Conservation (phyloP, 2,888 invertebrate genomes). For the Archaeoteleia sp. region DNA sequence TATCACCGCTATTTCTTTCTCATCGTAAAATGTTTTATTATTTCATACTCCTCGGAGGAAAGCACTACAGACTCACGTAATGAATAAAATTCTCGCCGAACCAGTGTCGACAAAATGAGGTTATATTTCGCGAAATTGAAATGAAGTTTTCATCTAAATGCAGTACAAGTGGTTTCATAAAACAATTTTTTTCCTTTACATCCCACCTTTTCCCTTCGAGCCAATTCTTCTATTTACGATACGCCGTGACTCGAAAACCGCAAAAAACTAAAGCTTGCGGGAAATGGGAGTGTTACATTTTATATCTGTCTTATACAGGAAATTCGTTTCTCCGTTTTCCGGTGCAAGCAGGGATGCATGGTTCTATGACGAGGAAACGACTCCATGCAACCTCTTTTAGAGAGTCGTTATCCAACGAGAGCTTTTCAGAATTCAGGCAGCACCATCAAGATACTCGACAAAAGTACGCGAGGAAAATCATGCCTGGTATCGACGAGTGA, state of each 20-base stretch:
- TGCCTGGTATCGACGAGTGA: slow-evolving; percentile 39
- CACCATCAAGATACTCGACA: slow-evolving; percentile 41
- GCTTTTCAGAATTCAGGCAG: slow-evolving; percentile 58
- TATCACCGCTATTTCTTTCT: too few species aligned
- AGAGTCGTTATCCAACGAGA: slow-evolving; percentile 64
- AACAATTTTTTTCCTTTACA: slow-evolving; percentile 11
- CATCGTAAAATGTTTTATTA: too few species aligned
- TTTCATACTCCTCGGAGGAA: too few species aligned
- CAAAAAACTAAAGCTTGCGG: slow-evolving; percentile 39
- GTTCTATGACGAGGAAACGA: slow-evolving; percentile 55
- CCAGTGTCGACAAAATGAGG: too few species aligned
- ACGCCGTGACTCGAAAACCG: slow-evolving; percentile 39
- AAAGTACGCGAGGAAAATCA: slow-evolving; percentile 43
- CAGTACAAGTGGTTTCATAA: slow-evolving; percentile 4
- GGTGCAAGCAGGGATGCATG: slow-evolving; percentile 58
- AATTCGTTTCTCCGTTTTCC: slow-evolving; percentile 63
- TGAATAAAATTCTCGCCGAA: neutral
- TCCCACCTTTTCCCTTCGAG: slow-evolving; percentile 1
- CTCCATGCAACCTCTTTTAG: slow-evolving; percentile 63
- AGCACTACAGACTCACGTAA: too few species aligned
- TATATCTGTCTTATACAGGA: slow-evolving; percentile 53
- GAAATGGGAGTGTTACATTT: slow-evolving; percentile 45
- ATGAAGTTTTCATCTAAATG: slow-evolving; percentile 18
- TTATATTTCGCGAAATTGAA: slow-evolving; percentile 13
- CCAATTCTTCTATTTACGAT: slow-evolving; percentile 37